Base-by-base conservation (phyloP, 2,113 vertebrate species). In the Nycticorax nycticorax region DNA sequence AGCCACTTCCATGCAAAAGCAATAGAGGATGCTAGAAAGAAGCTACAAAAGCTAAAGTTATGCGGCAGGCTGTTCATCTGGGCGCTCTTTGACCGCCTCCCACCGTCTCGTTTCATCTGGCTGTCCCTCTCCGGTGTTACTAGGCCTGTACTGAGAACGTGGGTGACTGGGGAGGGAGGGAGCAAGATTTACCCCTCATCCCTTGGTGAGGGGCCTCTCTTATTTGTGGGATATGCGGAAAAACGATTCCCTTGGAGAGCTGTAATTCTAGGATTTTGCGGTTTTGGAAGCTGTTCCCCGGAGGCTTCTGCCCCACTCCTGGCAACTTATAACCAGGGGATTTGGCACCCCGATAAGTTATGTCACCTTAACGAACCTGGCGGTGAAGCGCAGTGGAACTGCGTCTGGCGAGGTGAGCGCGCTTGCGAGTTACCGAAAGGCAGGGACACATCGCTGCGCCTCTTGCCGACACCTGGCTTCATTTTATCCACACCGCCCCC, bases 101-200 rank as follows among this genome's bases (percentile, higher is more conserved):
- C 10, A 20, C 23, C 32, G 20, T 19, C 23, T 24, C 27, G 37
- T 35, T 59, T 22, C 26, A 4, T 24, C 55, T 66, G 35, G 24
- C 0, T 1, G 11, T 47, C 9, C 27, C 47, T 37, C 9, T 9
- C 43, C 1, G 0, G 32, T 16, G 4, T 23, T 74, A 8, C 33
- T 35, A 1, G 53, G 28, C 17, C 35, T 18, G 35, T 50, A 20
- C 13, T 23, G n/a, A 11, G 41, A 28, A 0, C 0, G 0, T 4
- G 30, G n/a, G 39, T 10, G n/a, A 45, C 9, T 41, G 39, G 39
- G 39, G 39, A 41, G 39, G 39, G 39, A 0, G 0, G 22, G 27
- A 52, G 1, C 16, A 27, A 50, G 64, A 27, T 47, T 52, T 39
- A 60, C 28, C 50, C 55, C 13, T 60, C 3, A 4, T 28, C 14